These are phyloP conservation scores for Scaptomyza hsui DNA, from an alignment of 1,140 invertebrate genomes.

Conservation along the genomic window DNA sequence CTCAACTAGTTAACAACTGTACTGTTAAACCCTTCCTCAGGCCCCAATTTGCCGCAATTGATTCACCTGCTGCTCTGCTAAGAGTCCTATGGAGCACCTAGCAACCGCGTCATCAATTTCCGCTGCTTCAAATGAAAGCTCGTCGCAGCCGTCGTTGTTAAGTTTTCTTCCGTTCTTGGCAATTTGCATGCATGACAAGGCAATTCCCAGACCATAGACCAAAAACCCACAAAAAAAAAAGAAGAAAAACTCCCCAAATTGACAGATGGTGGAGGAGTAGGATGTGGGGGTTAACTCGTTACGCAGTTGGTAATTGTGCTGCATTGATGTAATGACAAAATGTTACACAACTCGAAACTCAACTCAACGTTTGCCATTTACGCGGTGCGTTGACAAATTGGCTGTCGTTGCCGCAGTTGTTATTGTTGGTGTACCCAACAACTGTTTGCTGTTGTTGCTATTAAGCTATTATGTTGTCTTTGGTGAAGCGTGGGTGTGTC, in stretches of 20 bases:
- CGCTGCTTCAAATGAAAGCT: slow-evolving; percentile 39
- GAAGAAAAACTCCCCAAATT: neutral
- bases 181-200: slow-evolving; percentile 60
- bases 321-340: slow-evolving; percentile 59
- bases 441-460: neutral
- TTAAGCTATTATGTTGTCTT: neutral
- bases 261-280: neutral
- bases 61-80: slow-evolving; percentile 13
- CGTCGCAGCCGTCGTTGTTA: slow-evolving; percentile 17
- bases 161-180: slow-evolving; percentile 36
- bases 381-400: slow-evolving; percentile 65
- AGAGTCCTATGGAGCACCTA: slow-evolving; percentile 1
- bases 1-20: neutral
- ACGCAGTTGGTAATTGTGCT: slow-evolving; percentile 37
- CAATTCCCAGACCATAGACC: slow-evolving; percentile 6
- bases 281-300: neutral
- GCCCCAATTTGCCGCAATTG: neutral
- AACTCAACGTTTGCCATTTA: slow-evolving; percentile 43
- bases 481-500: slow-evolving; percentile 4
- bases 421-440: slow-evolving; percentile 23
- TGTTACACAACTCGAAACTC: slow-evolving; percentile 37
- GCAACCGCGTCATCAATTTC: slow-evolving; percentile 46
- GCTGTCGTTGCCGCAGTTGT: slow-evolving; percentile 49
- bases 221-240: no score
- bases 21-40: neutral